These are phyloP conservation scores for Ophion obscuratus DNA, from an alignment of 2,888 invertebrate genomes.

Conservation along the genomic window DNA sequence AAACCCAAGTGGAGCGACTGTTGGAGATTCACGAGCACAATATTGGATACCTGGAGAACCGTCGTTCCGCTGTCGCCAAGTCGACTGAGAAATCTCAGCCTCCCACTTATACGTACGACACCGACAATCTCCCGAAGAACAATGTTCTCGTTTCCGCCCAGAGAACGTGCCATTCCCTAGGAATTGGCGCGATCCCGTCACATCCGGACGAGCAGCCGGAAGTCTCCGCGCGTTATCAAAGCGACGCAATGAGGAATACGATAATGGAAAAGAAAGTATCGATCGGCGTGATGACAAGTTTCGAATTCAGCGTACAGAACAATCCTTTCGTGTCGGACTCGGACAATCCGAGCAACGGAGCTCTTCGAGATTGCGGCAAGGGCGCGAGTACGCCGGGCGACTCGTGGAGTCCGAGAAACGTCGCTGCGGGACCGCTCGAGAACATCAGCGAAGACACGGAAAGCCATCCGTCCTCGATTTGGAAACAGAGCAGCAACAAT, in stretches of 20 bases:
- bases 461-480: constrained; percentile 80
- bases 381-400: constrained; percentile 17
- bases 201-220: constrained; percentile 38
- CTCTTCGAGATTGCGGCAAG: constrained; percentile 40
- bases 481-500: constrained; percentile 76
- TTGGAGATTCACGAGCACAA: constrained; percentile 78
- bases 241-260: constrained; percentile 77
- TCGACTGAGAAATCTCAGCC: not conserved
- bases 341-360: constrained; percentile 62
- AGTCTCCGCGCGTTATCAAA: constrained; percentile 53
- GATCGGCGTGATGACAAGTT: constrained; percentile 90
- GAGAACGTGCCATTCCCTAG: constrained; percentile 32
- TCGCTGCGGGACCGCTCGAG: constrained; percentile 74
- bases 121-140: not conserved
- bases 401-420: constrained; percentile 43
- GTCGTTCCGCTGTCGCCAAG: constrained; percentile 44
- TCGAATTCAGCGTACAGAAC: constrained; percentile 86
- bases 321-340: constrained; percentile 74
- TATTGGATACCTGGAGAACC: constrained; percentile 42
- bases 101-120: not conserved
- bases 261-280: constrained; percentile 86
- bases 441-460: constrained; percentile 82
- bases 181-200: constrained; percentile 29
- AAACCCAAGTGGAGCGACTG: constrained; percentile 88
- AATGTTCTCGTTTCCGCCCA: not conserved